These are phyloP conservation scores for Paedocypris micromegethes DNA, from an alignment of 2,797 vertebrate species.

Conservation along the genomic window DNA sequence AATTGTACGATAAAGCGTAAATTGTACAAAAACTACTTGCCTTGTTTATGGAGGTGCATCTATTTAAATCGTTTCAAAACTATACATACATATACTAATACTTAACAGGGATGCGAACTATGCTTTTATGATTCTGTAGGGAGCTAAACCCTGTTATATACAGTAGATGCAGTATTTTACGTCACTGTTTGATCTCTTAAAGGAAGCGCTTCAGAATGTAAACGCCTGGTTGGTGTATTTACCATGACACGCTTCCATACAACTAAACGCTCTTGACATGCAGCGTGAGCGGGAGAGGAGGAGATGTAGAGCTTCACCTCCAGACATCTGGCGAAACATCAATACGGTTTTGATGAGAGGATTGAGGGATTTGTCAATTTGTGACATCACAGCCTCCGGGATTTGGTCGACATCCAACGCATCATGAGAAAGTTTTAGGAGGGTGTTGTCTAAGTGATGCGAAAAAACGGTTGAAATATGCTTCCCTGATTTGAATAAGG, in stretches of 20 bases:
- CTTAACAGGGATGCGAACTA: too few species aligned
- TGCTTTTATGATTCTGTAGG: background rate
- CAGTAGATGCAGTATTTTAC: constrained; percentile 9
- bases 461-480: constrained; percentile 4
- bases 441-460: constrained; percentile 1
- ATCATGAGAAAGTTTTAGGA: background rate
- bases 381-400: background rate
- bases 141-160: background rate
- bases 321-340: constrained; percentile 32
- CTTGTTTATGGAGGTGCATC: too few species aligned
- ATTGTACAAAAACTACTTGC: too few species aligned
- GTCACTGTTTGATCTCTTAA: constrained; percentile 8
- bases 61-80: too few species aligned
- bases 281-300: constrained; percentile 7
- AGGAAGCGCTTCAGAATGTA: constrained; percentile 18
- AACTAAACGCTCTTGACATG: constrained; percentile 7
- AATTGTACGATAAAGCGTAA: too few species aligned
- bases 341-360: constrained; percentile 7
- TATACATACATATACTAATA: too few species aligned
- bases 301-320: constrained; percentile 23
- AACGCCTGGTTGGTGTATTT: constrained; percentile 30
- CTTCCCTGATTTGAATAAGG: background rate
- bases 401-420: constrained; percentile 9
- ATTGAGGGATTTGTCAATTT: constrained; percentile 23
- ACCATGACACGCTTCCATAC: background rate